phyloP scores from a whole-genome alignment of 1,140 invertebrate species.

The Kradibia gibbosae region DNA sequence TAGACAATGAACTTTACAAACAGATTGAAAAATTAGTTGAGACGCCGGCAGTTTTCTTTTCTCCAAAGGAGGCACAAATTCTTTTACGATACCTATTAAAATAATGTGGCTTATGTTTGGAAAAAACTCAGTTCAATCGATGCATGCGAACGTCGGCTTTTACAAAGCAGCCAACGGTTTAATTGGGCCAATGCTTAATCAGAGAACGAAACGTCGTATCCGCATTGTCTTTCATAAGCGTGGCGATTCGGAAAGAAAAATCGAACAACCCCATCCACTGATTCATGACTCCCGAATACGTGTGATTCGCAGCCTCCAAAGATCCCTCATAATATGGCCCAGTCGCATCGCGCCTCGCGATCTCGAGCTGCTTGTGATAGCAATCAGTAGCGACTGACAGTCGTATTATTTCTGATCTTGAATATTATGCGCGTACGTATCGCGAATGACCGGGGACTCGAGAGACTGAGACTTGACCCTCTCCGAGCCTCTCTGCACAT shows the following conservation, averaged over 20 bases:
- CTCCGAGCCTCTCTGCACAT: neutral
- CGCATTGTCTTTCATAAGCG: too few relatives aligned
- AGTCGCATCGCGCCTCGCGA: constrained; percentile 42
- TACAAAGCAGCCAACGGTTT: constrained; percentile 1
- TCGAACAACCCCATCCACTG: neutral
- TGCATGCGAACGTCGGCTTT: neutral
- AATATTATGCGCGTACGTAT: constrained; percentile 23
- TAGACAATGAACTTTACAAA: neutral
- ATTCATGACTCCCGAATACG: constrained; percentile 24
- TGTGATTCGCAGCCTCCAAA: neutral
- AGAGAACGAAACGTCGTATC: too few relatives aligned
- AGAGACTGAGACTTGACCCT: constrained; percentile 9
- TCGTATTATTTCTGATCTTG: constrained; percentile 52
- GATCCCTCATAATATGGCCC: constrained; percentile 21
- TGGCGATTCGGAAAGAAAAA: neutral
- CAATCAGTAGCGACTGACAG: constrained; percentile 52
- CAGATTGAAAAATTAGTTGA: neutral
- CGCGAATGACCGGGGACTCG: constrained; percentile 10
- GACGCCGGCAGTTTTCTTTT: neutral
- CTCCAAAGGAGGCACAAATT: neutral
- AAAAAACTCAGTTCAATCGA: neutral
- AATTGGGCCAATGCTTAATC: too few relatives aligned
- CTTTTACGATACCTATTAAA: neutral
- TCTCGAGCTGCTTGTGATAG: constrained; percentile 51
- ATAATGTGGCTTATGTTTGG: too few relatives aligned